Evolutionary conservation across 2,797 vertebrate species (phyloP), one percentile per base, ranked within the genome.

Genomic region (Dermochelys coriacea): DNA sequence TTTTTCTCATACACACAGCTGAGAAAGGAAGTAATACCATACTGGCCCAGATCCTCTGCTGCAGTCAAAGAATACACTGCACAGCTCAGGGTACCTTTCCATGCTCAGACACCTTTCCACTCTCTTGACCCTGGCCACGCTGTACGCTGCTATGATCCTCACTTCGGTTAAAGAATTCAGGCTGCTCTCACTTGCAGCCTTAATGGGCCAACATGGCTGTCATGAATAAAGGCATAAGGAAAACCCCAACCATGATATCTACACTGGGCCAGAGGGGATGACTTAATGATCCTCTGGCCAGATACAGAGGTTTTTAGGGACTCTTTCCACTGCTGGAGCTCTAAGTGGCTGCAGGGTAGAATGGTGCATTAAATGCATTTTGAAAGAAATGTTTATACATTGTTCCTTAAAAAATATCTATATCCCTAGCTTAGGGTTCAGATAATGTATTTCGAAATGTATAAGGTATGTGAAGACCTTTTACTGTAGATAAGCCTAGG

Each of bases 311-410:
- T 5, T 12, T 10, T 71, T 41, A 29, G 52, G 34, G 51, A 14
- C 78, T 55, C 49, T 77, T 47, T 71, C 18, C 61, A 25, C 77
- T 85, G 64, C 79, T 41, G 25, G 82, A 86, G 79, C 71, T 95
- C 0, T 0, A 85, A 87, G 86, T 88, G 97, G 88, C 95, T 95
- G 89, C 86, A 54, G 7, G n/a, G 68, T 7, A 51, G 68, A 80
- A 15, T 41, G 41, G 29, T 59, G 57, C 87, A 78, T 95, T 84
- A 91, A 88, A 71, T 86, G 61, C 92, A 92, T 84, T 95, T 5
- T 91, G 80, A 19, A 10, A 93, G 80, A 64, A 93, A 89, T 50
- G 74, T 31, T 45, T 27, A n/a, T 87, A 81, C 68, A 61, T 83
- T 82, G 10, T 15, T 94, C 47, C 50, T 37, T 37, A 52, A 50